phyloP scores from a whole-genome alignment of 1,140 invertebrate genomes.

The Magallana ariakensis region DNA sequence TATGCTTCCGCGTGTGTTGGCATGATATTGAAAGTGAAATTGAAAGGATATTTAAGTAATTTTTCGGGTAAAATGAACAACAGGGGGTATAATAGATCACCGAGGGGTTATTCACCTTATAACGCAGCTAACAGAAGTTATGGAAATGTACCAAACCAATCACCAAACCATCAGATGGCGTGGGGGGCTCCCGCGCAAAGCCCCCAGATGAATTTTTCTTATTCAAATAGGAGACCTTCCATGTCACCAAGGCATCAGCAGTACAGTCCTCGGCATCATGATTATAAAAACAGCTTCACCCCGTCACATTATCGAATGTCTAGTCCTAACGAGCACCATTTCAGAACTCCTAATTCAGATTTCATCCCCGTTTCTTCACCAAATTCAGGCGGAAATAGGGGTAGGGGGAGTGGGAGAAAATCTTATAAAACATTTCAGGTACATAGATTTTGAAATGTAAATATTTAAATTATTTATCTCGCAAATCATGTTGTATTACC shows the following conservation, averaged over 20 bases:
- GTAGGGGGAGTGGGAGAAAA: conserved; percentile 24
- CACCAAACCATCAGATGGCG: not conserved
- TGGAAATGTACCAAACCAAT: not conserved
- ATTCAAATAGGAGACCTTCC: conserved; percentile 14
- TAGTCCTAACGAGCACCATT: conserved; percentile 17
- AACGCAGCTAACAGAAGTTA: not conserved
- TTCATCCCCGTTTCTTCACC: conserved; percentile 12
- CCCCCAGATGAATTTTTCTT: not conserved
- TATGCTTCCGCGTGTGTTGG: not conserved
- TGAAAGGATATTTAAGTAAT: not conserved
- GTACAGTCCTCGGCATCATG: not conserved
- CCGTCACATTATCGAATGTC: not conserved
- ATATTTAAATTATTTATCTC: not conserved
- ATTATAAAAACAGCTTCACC: not conserved
- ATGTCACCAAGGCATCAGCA: not conserved
- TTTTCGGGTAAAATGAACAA: conserved; percentile 10
- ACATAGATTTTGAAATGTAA: not conserved
- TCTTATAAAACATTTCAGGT: conserved; percentile 7
- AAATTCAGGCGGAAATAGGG: conserved; percentile 20
- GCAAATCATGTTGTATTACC: not conserved
- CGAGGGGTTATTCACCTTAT: conserved; percentile 12
- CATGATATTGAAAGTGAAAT: conserved; percentile 15
- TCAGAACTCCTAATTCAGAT: not conserved
- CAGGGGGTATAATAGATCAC: conserved; percentile 2
- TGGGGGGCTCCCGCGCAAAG: conserved; percentile 1